Conservation (phyloP, 53 echinoderm and acorn worm species). For the Holothuria leucospilota region DNA sequence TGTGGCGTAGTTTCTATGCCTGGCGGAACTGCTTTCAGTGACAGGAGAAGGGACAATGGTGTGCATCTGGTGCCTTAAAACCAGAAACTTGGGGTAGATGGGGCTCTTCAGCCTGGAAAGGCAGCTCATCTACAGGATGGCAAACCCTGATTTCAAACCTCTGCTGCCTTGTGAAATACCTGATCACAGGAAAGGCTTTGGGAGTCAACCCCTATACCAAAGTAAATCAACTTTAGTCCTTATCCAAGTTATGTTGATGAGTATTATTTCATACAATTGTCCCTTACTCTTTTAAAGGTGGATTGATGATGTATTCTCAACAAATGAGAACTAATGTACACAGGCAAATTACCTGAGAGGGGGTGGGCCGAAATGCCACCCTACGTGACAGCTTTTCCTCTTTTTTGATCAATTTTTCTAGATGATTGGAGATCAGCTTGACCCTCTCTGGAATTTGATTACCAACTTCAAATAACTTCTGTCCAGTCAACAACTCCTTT, state of each 20-base stretch:
- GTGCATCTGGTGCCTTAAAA: too few species aligned
- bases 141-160: too few species aligned
- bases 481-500: conserved; percentile 73
- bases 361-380: conserved; percentile 83
- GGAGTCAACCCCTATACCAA: conserved; percentile 37
- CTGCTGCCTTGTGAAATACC: conserved; percentile 29
- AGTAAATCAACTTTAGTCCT: too few species aligned
- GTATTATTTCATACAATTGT: too few species aligned
- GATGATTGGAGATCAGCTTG: conserved; percentile 57
- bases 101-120: too few species aligned
- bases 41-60: too few species aligned
- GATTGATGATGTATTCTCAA: too few species aligned
- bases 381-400: conserved; percentile 77
- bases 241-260: too few species aligned
- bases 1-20: conserved; percentile 39
- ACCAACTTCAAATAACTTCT: conserved; percentile 35
- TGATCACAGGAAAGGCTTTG: conserved; percentile 6
- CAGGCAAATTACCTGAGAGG: conserved; percentile 63
- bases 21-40: conserved; percentile 30
- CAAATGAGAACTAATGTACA: too few species aligned
- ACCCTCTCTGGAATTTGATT: conserved; percentile 51
- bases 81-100: too few species aligned
- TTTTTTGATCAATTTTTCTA: conserved; percentile 70
- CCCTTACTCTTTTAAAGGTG: too few species aligned
- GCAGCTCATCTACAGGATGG: too few species aligned